A percentile compares a stretch with the other conserved stretches of the same genome.
Conservation (phyloP, 2,797 vertebrate genomes). For the Semaprochilodus insignis region DNA sequence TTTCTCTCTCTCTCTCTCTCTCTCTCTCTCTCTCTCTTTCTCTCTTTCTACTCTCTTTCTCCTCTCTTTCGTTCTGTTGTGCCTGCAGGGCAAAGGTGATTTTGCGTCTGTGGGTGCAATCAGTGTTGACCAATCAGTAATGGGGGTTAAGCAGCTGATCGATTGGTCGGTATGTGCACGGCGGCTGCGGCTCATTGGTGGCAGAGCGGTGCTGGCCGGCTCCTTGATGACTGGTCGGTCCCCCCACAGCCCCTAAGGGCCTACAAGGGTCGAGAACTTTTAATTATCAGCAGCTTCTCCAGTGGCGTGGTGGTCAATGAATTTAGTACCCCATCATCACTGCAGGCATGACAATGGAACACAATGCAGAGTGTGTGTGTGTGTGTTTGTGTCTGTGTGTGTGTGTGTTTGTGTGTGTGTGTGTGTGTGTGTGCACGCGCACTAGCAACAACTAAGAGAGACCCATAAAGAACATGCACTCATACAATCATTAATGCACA, state of each 20-base stretch:
- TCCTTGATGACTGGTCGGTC: conserved; percentile 81
- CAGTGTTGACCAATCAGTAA: conserved; percentile 89
- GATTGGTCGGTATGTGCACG: conserved; percentile 77
- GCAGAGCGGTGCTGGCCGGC: conserved; percentile 74
- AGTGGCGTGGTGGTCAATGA: conserved; percentile 89
- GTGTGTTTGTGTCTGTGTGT: neutral
- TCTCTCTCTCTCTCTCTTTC: conserved; percentile 7
- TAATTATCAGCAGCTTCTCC: conserved; percentile 88
- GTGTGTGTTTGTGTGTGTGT: conserved; percentile 18
- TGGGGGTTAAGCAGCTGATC: conserved; percentile 91
- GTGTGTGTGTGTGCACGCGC: conserved; percentile 12
- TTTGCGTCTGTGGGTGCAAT: conserved; percentile 87
- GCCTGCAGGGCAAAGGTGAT: conserved; percentile 81
- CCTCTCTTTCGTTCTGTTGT: conserved; percentile 60
- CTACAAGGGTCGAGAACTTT: conserved; percentile 90
- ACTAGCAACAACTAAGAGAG: neutral
- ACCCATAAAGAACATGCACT: neutral
- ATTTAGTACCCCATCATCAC: conserved; percentile 83
- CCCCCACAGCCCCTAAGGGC: conserved; percentile 73
- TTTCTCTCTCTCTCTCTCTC: neutral
- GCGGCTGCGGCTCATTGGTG: conserved; percentile 73
- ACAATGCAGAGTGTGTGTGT: conserved; percentile 75
- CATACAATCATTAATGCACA: neutral
- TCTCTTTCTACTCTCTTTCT: neutral
- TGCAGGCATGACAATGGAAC: conserved; percentile 88